These are phyloP conservation scores for Puffinus mauretanicus DNA, from an alignment of 2,113 vertebrate species.

Conservation along the genomic window DNA sequence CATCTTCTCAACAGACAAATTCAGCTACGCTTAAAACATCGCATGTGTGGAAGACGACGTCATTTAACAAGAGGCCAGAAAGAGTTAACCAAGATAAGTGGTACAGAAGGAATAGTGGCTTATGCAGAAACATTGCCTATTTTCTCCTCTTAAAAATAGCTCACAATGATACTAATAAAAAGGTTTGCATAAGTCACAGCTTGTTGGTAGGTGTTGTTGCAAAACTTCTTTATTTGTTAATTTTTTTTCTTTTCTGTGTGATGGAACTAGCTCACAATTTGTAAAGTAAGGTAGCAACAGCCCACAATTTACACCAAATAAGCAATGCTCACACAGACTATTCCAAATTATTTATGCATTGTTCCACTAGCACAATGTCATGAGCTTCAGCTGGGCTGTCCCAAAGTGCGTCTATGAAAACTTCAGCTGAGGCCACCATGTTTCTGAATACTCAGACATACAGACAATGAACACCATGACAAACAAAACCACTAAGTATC, in stretches of 20 bases:
- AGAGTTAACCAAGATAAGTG: background rate
- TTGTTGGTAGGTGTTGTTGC: background rate
- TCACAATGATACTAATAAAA: background rate
- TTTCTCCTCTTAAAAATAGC: background rate
- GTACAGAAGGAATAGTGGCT: background rate
- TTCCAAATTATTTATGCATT: constrained; percentile 3
- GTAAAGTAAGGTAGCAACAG: background rate
- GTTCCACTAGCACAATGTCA: background rate
- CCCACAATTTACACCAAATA: background rate
- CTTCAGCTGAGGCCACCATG: background rate
- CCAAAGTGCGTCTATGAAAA: background rate
- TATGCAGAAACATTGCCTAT: background rate
- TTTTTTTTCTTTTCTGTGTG: background rate
- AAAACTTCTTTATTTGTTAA: background rate
- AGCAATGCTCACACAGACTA: background rate
- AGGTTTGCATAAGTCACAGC: background rate
- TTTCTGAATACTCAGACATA: background rate
- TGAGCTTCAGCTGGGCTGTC: background rate
- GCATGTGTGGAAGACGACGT: fast-evolving
- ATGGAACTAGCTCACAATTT: background rate
- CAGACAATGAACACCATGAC: background rate
- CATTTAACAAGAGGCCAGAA: background rate
- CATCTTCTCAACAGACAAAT: background rate
- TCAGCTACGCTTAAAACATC: background rate
- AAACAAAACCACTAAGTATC: background rate